Evolutionary conservation across 30 jellyfish, hydroid and myxozoan species (phyloP), one percentile per base, ranked within the genome.

Genomic region (Chironex yamaguchii): DNA sequence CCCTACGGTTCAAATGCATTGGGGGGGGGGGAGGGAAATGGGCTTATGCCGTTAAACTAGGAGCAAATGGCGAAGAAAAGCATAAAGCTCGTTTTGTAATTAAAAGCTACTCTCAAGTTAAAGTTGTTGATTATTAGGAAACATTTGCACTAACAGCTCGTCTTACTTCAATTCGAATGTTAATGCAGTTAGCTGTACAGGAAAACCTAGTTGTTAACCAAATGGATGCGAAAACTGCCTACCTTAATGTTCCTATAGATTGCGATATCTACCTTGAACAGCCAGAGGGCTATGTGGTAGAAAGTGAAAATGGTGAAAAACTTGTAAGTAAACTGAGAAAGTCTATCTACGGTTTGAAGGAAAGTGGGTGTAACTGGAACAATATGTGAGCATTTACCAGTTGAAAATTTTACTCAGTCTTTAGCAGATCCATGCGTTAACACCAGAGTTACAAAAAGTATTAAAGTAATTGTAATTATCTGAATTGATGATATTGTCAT

Each of bases 401-500:
- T 25, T 31, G 52, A 36, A 4, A 49, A 71, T 30, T 71, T 71
- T 48, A 21, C 67, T 9, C 90, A 78, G 33, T 78, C 90, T 17
- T 63, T 26, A 34, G 90, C 67, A 27, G 90, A 78, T 34, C 90
- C 84, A 23, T 78, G 90, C 34, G 67, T 78, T 14, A 52, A 36
- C 85, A 33, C 49, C 51, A 52, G 62, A 62, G 25, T 28, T 34
- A 71, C 36, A 24, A 71, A 36, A n/a, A 48, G 34, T 48, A 27
- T 30, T 52, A 34, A n/a, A 27, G 49, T 71, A 34, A 34, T 34
- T 22, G 17, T 71, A 21, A 69, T 83, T 4, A 71, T 50, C 29
- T 83, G 93, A 89, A 89, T 83, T 31, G 93, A 83, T 83, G 93
- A 83, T 71, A 83, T 83, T 31, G 36, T 83, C n/a, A 29, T 83